These are phyloP conservation scores for Corvus cornix DNA, from an alignment of 2,113 vertebrate species.

Conservation along the genomic window DNA sequence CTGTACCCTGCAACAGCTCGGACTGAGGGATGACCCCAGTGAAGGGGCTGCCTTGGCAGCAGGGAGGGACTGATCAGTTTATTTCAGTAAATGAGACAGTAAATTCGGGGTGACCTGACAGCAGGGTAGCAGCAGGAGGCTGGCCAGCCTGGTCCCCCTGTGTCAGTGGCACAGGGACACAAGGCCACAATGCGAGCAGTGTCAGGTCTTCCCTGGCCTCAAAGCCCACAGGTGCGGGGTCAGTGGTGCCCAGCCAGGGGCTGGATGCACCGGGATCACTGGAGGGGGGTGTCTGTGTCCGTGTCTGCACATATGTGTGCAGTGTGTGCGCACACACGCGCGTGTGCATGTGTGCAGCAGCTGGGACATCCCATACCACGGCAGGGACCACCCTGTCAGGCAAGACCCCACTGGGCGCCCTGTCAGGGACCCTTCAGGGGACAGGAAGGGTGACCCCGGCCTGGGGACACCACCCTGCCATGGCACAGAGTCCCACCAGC, in stretches of 20 bases:
- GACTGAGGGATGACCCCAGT: neutral
- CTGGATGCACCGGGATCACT: neutral
- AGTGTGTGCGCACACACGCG: fast-evolving
- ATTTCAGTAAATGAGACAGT: neutral
- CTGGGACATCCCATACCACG: neutral
- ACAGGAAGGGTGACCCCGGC: neutral
- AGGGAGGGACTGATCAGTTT: neutral
- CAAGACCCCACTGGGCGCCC: fast-evolving
- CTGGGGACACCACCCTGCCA: neutral
- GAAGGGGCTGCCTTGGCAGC: neutral
- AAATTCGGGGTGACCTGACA: neutral
- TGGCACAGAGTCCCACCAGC: neutral
- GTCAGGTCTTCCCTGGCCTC: neutral
- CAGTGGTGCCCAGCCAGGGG: fast-evolving
- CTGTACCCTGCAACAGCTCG: fast-evolving
- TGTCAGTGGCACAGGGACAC: neutral
- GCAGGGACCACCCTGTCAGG: neutral
- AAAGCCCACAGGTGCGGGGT: neutral
- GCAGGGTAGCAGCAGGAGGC: neutral
- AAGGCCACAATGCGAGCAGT: neutral
- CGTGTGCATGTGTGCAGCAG: neutral
- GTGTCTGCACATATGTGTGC: fast-evolving
- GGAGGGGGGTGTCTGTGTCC: no score
- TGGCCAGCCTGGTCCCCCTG: fast-evolving
- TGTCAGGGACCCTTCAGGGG: neutral